Percentiles rank a stretch among this genome's conserved stretches.
These are phyloP conservation scores for Hyphantria cunea DNA, from an alignment of 1,140 invertebrate genomes.

Conservation along the genomic window DNA sequence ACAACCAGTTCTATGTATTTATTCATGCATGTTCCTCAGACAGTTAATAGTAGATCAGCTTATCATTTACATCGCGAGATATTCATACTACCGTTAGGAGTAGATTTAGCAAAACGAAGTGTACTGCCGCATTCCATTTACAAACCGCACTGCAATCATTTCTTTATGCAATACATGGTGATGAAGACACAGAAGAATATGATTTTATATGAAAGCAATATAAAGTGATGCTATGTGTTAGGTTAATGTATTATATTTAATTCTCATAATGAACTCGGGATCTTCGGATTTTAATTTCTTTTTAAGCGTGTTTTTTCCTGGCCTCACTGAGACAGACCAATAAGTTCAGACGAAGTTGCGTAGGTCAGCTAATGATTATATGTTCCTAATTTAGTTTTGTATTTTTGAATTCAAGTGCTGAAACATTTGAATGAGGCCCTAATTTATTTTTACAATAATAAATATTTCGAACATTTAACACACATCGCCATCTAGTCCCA, in stretches of 20 bases:
- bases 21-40: slow-evolving; percentile 23
- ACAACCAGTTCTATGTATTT: slow-evolving; percentile 15
- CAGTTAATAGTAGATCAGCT: slow-evolving; percentile 30
- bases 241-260: too few species aligned
- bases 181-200: slow-evolving; percentile 22
- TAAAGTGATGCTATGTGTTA: neutral
- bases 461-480: too few species aligned
- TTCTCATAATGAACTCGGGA: too few species aligned
- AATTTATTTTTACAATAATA: too few species aligned
- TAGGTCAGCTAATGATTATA: too few species aligned
- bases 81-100: slow-evolving; percentile 34
- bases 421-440: neutral
- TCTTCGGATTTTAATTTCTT: too few species aligned
- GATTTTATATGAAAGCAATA: neutral
- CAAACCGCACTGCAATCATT: neutral
- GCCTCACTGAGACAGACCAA: too few species aligned
- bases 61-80: slow-evolving; percentile 27
- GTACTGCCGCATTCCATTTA: slow-evolving; percentile 34
- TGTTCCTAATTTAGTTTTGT: neutral
- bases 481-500: too few species aligned
- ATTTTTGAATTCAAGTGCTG: neutral
- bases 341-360: too few species aligned
- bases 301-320: too few species aligned
- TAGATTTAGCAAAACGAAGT: slow-evolving; percentile 14
- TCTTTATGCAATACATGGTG: slow-evolving; percentile 16